These are phyloP conservation scores for Parnassius orleans DNA, from an alignment of 2,888 invertebrate genomes.

Conservation along the genomic window DNA sequence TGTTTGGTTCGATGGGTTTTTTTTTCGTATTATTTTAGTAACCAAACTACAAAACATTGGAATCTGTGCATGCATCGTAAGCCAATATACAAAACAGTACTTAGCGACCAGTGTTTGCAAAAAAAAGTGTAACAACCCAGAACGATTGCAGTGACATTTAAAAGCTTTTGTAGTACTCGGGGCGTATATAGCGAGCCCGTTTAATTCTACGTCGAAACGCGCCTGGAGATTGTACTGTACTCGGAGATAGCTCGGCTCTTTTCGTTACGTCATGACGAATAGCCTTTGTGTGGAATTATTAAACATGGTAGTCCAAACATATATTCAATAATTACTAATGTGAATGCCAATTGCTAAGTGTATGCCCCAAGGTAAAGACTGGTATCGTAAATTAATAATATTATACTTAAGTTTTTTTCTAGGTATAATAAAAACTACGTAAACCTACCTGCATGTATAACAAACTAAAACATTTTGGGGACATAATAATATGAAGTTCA, in stretches of 20 bases:
- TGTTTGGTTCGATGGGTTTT: no score
- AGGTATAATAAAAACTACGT: no score
- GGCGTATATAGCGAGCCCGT: neutral
- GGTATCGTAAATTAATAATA: no score
- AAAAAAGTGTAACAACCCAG: neutral
- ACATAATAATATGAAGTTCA: no score
- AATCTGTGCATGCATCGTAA: neutral
- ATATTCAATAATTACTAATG: no score
- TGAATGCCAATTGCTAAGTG: no score
- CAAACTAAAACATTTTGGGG: no score
- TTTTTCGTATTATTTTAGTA: neutral
- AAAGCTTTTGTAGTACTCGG: constrained; percentile 7
- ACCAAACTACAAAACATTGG: neutral
- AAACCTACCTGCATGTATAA: no score
- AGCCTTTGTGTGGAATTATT: constrained; percentile 12
- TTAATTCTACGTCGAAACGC: constrained; percentile 1
- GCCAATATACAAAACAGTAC: neutral
- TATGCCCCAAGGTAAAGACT: no score
- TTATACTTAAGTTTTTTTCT: no score
- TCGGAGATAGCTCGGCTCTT: constrained; percentile 4
- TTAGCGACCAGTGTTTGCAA: neutral
- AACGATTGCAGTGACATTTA: constrained; percentile 11
- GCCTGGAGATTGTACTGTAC: neutral
- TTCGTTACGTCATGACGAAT: neutral
- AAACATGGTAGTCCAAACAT: neutral